Conservation (phyloP, 2,113 vertebrate species). For the Pavo muticus region DNA sequence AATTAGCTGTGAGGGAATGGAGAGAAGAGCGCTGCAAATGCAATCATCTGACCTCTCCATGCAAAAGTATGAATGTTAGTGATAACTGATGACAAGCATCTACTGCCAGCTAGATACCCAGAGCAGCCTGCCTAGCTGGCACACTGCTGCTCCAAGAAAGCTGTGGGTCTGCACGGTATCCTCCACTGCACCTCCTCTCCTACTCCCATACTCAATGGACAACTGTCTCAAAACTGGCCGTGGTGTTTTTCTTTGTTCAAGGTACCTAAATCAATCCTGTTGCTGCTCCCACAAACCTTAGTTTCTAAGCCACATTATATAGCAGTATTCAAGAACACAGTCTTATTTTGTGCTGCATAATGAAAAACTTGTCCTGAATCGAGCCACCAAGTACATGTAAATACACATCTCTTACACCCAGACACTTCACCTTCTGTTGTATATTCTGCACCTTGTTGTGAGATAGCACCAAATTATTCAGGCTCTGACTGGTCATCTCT, state of each 20-base stretch:
- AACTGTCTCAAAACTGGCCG: neutral
- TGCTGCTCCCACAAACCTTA: neutral
- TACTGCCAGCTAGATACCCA: neutral
- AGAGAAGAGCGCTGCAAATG: neutral
- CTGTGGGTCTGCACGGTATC: neutral
- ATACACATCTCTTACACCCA: neutral
- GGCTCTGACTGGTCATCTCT: neutral
- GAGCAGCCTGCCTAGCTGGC: neutral
- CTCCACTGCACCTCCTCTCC: neutral
- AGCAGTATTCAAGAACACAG: neutral
- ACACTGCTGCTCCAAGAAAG: neutral
- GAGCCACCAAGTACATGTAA: neutral
- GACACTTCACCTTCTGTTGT: neutral
- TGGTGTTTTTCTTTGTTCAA: neutral
- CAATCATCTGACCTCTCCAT: neutral
- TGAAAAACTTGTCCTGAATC: neutral
- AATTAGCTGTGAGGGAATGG: neutral
- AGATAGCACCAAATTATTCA: neutral
- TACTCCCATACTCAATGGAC: fast-evolving
- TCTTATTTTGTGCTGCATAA: neutral
- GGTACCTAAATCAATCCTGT: neutral
- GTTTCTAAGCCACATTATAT: neutral
- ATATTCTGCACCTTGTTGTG: neutral
- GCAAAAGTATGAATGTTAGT: neutral
- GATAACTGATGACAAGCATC: neutral